Evolutionary conservation across 1,140 invertebrate species (phyloP).

Genomic region (Listronotus oregonensis): DNA sequence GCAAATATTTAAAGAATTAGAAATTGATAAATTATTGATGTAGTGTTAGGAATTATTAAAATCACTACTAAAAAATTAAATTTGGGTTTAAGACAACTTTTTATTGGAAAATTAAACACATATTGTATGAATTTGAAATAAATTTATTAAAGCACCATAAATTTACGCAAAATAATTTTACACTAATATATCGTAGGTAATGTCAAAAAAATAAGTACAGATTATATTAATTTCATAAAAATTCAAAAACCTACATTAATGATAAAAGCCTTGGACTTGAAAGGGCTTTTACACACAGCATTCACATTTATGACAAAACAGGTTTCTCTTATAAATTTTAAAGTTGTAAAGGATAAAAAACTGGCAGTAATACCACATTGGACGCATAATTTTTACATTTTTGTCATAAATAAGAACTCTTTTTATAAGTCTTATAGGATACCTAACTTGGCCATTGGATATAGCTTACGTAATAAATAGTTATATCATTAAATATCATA

Average conservation of each 20-base stretch:
- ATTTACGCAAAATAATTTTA: constrained; percentile 48
- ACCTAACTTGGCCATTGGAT: constrained; percentile 22
- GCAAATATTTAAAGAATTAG: too few species aligned
- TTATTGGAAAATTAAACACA: too few species aligned
- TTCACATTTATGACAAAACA: constrained; percentile 32
- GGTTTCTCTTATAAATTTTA: constrained; percentile 15
- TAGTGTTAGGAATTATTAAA: too few species aligned
- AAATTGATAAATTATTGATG: too few species aligned
- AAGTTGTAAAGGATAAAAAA: neutral
- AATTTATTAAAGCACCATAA: constrained; percentile 51
- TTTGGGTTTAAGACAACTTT: too few species aligned
- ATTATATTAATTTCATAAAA: constrained; percentile 19
- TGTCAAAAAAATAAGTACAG: constrained; percentile 37
- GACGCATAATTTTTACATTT: neutral
- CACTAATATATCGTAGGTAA: constrained; percentile 25
- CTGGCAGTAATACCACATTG: constrained; percentile 1
- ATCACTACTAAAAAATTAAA: too few species aligned
- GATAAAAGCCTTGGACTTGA: constrained; percentile 5
- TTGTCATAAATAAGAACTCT: constrained; percentile 25
- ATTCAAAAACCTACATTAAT: constrained; percentile 10
- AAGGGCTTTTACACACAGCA: constrained; percentile 13
- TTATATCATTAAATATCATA: constrained; percentile 44
- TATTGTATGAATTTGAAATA: constrained; percentile 6
- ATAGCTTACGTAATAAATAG: constrained; percentile 45
- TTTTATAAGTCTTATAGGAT: constrained; percentile 18